Base-by-base conservation (phyloP, 2,113 vertebrate species). In the Toxotes jaculatrix region DNA sequence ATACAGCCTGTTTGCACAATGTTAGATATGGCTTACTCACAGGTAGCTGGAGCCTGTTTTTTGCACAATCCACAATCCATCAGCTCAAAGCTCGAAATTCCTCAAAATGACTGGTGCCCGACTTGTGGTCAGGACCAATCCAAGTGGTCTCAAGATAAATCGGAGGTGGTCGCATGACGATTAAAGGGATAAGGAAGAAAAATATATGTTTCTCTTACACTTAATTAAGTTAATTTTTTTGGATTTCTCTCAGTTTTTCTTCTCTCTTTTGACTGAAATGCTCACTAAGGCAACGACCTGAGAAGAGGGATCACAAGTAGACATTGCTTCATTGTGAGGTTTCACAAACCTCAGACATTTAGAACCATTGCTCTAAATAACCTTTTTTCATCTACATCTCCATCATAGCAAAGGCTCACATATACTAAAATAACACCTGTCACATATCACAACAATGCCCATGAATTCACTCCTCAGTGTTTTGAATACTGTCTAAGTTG, bases 1-100 rank as follows among this genome's bases (percentile, higher is more conserved):
- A 23, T 72, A 17, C 3, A 60, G 36, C 38, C 1, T 77, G 36
- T 79, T 68, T 71, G 61, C 65, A 79, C 70, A 75, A 70, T 21
- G 2, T 82, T 64, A 79, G 23, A 3, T 14, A 51, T 34, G 21
- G 32, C 27, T 86, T 53, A 70, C 34, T 71, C 31, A 64, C 53
- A 38, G 34, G 74, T 31, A 56, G 47, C 32, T 71, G 27, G 45
- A 68, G 49, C 32, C 27, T 45, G 16, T 47, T 47, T 47, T 47
- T 38, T 53, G 42, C n/a, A 69, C 43, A 68, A 67, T 69, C 32
- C 13, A 27, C 11, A 21, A 0, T 27, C 27, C 27, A 4, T 68
- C 49, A 36, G 40, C 47, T 64, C 23, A 64, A 40, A 69, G 60
- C 65, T 69, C 42, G 21, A 66, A 23, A 71, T 63, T 32, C 47